phyloP scores from a whole-genome alignment of 2,797 vertebrate species.

The Neosilurus mollespiculum region DNA sequence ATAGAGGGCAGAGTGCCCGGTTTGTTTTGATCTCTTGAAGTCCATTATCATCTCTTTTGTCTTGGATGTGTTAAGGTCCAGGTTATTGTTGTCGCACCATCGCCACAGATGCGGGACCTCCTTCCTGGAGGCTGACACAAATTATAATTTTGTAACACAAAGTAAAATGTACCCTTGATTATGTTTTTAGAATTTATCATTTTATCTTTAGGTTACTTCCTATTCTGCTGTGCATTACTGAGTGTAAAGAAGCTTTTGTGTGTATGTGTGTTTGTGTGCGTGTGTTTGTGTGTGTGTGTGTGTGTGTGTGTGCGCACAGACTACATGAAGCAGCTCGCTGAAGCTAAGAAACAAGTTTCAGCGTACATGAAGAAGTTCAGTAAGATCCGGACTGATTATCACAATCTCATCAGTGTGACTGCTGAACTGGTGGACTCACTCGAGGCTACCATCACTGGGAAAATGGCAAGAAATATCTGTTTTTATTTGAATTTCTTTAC shows the following conservation, averaged over 20 bases:
- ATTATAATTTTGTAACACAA: background rate
- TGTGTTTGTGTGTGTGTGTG: background rate
- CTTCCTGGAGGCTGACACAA: no score
- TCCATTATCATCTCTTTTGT: no score
- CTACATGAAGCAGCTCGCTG: constrained; percentile 71
- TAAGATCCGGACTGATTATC: constrained; percentile 86
- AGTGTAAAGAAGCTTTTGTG: background rate
- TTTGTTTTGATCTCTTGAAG: no score
- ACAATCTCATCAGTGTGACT: constrained; percentile 86
- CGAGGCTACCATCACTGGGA: constrained; percentile 88
- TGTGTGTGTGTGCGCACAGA: constrained; percentile 59
- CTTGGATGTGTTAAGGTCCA: no score
- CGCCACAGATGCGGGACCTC: no score
- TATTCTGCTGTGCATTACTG: background rate
- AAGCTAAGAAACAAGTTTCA: constrained; percentile 78
- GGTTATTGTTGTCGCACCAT: no score
- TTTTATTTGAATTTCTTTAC: background rate
- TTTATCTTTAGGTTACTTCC: background rate
- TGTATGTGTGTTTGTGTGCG: background rate
- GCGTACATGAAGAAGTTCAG: constrained; percentile 78
- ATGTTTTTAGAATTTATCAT: no score
- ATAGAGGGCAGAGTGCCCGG: no score
- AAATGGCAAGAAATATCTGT: constrained; percentile 79
- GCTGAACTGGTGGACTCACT: constrained; percentile 93
- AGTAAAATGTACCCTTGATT: background rate